These are phyloP conservation scores for Drosophila eugracilis DNA, from an alignment of 1,140 invertebrate species.

Conservation along the genomic window DNA sequence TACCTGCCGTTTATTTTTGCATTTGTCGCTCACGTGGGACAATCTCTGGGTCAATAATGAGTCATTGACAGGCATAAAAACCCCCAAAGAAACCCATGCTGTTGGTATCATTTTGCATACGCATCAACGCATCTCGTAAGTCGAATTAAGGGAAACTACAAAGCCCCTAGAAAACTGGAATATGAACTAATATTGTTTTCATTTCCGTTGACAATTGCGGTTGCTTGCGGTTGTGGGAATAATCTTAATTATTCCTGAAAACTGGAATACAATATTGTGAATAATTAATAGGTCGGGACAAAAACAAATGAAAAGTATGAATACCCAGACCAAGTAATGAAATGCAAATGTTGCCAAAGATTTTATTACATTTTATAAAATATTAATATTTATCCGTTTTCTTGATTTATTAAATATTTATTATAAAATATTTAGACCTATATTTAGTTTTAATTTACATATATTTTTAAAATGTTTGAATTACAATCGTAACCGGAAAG, in stretches of 20 bases:
- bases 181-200: conserved; percentile 31
- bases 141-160: conserved; percentile 27
- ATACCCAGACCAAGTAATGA: not conserved
- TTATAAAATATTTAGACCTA: too few relatives aligned
- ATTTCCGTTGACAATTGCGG: conserved; percentile 57
- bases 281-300: not conserved
- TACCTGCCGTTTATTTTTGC: conserved; percentile 22
- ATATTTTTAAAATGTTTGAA: too few relatives aligned
- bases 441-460: too few relatives aligned
- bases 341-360: too few relatives aligned
- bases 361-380: too few relatives aligned
- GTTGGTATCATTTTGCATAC: conserved; percentile 13
- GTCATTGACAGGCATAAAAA: conserved; percentile 38
- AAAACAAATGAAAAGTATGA: not conserved
- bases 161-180: conserved; percentile 37
- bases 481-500: too few relatives aligned
- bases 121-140: conserved; percentile 35
- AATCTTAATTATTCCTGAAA: conserved; percentile 11
- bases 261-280: conserved; percentile 14
- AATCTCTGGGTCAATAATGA: conserved; percentile 34
- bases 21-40: conserved; percentile 27
- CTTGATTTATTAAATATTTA: too few relatives aligned
- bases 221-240: conserved; percentile 14
- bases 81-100: conserved; percentile 29
- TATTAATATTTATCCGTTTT: too few relatives aligned